A percentile compares a stretch with the other conserved stretches of the same genome.
Evolutionary conservation across 2,888 invertebrate genomes (phyloP).

Genomic region (Phania funesta): DNA sequence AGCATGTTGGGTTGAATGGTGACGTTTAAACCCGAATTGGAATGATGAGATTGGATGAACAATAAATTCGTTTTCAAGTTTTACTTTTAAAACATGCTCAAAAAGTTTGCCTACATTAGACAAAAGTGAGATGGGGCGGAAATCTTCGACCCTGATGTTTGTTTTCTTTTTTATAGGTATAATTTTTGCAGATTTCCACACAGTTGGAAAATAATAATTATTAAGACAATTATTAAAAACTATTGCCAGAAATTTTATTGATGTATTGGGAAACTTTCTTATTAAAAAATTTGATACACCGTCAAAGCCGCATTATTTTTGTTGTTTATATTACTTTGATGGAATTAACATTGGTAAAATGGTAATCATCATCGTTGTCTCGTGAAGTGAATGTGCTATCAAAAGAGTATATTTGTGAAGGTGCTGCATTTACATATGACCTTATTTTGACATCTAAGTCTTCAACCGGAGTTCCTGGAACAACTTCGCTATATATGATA

Average conservation of each 20-base stretch:
- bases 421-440: background rate
- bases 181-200: slow-evolving; percentile 2
- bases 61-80: background rate
- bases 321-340: background rate
- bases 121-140: slow-evolving; percentile 11
- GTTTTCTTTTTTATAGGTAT: slow-evolving; percentile 4
- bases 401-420: background rate
- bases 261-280: background rate
- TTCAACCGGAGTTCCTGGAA: background rate
- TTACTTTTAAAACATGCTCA: background rate
- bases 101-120: background rate
- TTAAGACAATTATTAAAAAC: slow-evolving; percentile 16
- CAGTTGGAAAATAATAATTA: slow-evolving; percentile 1
- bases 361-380: background rate
- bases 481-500: background rate
- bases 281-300: slow-evolving; percentile 10
- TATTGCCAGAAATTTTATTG: background rate
- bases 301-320: background rate
- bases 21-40: background rate
- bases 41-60: background rate
- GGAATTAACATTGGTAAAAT: background rate
- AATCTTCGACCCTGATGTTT: no score
- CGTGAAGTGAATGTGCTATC: background rate
- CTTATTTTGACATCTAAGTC: background rate
- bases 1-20: background rate